These are phyloP conservation scores for Drosophila siamana DNA, from an alignment of 2,888 invertebrate species.

Conservation along the genomic window DNA sequence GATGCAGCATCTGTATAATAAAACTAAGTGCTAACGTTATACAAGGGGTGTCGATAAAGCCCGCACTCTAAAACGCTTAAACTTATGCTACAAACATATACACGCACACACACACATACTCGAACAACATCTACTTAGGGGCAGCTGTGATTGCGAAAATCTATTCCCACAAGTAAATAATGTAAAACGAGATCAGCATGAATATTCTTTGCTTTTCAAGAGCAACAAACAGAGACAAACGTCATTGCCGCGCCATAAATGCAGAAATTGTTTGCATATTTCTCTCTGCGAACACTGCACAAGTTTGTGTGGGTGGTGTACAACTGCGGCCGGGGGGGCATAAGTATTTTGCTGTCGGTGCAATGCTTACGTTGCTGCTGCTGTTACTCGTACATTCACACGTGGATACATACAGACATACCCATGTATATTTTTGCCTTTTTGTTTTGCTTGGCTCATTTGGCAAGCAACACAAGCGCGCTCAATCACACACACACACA, in stretches of 20 bases:
- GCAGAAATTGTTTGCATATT: conserved; percentile 64
- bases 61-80: conserved; percentile 51
- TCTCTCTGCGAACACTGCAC: conserved; percentile 19
- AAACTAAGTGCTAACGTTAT: conserved; percentile 40
- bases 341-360: conserved; percentile 23
- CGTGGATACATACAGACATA: conserved; percentile 10
- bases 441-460: conserved; percentile 80
- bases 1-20: conserved; percentile 32
- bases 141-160: conserved; percentile 52
- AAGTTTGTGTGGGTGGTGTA: background rate
- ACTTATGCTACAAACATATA: conserved; percentile 52
- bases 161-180: conserved; percentile 50
- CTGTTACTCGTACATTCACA: conserved; percentile 9
- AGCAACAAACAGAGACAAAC: conserved; percentile 45
- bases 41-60: conserved; percentile 43
- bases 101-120: background rate
- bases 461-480: conserved; percentile 59
- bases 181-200: conserved; percentile 52
- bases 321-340: conserved; percentile 7
- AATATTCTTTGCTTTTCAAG: conserved; percentile 45
- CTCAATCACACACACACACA: conserved; percentile 41
- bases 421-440: conserved; percentile 65
- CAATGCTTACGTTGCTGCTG: conserved; percentile 26
- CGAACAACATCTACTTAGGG: background rate
- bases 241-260: conserved; percentile 57